Evolutionary conservation across 64 coral and sea anemone species (phyloP).

Genomic region (Pocillopora damicornis): DNA sequence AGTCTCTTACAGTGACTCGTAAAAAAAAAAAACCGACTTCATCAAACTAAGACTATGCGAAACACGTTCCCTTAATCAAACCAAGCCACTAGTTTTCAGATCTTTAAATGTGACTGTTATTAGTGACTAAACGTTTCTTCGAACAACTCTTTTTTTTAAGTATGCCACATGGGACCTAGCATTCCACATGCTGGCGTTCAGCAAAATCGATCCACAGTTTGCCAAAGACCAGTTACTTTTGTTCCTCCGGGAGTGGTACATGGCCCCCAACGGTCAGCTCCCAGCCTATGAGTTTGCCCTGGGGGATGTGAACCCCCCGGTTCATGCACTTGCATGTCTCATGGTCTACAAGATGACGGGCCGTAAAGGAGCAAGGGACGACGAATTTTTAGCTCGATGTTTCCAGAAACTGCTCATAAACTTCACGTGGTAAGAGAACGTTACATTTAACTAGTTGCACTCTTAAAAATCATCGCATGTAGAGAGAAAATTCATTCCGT

Average conservation of each 20-base stretch:
- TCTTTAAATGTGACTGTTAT: background rate
- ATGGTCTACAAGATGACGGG: constrained; percentile 95
- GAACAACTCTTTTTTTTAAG: constrained; percentile 16
- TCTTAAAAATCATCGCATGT: background rate
- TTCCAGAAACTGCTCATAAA: constrained; percentile 96
- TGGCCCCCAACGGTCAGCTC: constrained; percentile 82
- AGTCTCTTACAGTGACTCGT: too few species aligned
- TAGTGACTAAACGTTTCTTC: background rate
- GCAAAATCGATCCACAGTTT: constrained; percentile 79
- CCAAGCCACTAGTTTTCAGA: too few species aligned
- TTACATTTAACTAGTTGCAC: background rate
- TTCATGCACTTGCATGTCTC: constrained; percentile 86
- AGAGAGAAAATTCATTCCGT: too few species aligned
- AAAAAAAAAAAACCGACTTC: too few species aligned
- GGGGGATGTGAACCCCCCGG: constrained; percentile 75
- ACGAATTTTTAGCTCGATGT: constrained; percentile 73
- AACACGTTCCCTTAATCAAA: too few species aligned
- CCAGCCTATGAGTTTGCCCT: constrained; percentile 73
- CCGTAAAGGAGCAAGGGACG: constrained; percentile 59
- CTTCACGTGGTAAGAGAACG: constrained; percentile 81
- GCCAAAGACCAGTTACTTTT: constrained; percentile 81
- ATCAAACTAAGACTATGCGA: too few species aligned
- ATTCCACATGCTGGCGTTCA: constrained; percentile 80
- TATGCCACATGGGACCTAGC: constrained; percentile 88
- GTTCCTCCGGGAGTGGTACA: constrained; percentile 82